Evolutionary conservation across 2,797 vertebrate genomes (phyloP), one percentile per base, ranked within the genome.

Genomic region (Sebastes umbrosus): DNA sequence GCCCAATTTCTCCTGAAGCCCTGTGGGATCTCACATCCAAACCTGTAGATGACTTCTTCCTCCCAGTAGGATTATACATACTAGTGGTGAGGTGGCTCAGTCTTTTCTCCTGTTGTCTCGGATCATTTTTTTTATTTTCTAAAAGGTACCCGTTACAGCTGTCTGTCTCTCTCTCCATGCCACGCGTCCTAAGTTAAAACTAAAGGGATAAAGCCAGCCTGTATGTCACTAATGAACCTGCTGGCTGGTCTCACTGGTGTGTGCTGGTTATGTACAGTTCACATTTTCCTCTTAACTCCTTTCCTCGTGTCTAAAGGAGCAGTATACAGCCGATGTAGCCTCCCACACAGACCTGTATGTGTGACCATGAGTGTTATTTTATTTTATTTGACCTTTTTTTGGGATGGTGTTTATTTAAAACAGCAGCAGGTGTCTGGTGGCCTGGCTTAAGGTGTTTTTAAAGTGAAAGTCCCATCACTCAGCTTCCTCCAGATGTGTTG

Each of bases 111-210:
- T 11, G 20, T 55, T 22, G 5, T 58, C 22, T 73, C 11, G 6
- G 27, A 57, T 68, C 1, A 6, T 63, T 12, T 5, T 39, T 36
- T 43, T 55, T 3, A 3, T 62, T 67, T 72, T 67, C 52, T 71
- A 2, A 77, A 77, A 66, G 84, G 73, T 79, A 87, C 77, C 65
- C 43, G 36, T 66, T 32, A 4, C 46, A 8, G 32, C 69, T 16
- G 25, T 73, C 79, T 4, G 5, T 46, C 74, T 31, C 36, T 39
- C 29, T 25, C 18, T 54, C 39, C 43, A 6, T 14, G 39, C 39
- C 58, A 11, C 8, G 20, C n/a, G 39, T 9, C 12, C 24, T 14
- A 3, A 31, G 22, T 32, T 46, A 0, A 43, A 55, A 32, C 11
- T 8, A 72, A 79, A 72, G 65, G 67, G 67, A 77, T 27, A 12